Base-by-base conservation (phyloP, 2,113 vertebrate species). In the Corythoichthys intestinalis region DNA sequence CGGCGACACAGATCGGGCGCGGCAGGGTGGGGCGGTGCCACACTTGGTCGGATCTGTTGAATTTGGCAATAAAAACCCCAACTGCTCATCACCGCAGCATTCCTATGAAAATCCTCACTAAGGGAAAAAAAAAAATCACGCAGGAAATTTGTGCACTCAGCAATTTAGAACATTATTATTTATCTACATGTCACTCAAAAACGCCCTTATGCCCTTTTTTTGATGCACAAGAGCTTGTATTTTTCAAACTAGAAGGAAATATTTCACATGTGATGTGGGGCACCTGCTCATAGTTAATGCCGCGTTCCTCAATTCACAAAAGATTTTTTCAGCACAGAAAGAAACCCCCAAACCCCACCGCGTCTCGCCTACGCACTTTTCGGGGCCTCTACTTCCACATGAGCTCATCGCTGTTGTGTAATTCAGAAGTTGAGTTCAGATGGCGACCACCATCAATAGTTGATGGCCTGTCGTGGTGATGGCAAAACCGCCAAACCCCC, bases 281-380 rank as follows among this genome's bases (percentile, higher is more conserved):
- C 80, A 86, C 76, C 73, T 87, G 80, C 41, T 82, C 66, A 41
- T 34, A 67, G 73, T 79, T 81, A 79, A 66, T 66, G 59, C 4
- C 60, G 38, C 65, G 53, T 76, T 86, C 72, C 81, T 83, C 71
- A 82, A 82, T 86, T 75, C 47, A 63, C 35, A 50, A 28, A 20
- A 63, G 46, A 58, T 62, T 70, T 28, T 28, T 28, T 28, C 20
- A 70, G 65, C 67, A 65, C n/a, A 37, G 38, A 66, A n/a, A 38
- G 58, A 8, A 67, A 63, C 62, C 61, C 39, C 8, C 64, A 28
- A 41, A 11, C 9, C 58, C 66, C 44, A 7, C 10, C 56, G 15
- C 4, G 2, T 2, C 0, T 7, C 10, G 14, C 38, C 46, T 11
- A 13, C 46, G n/a, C 60, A 76, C 46, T 69, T 28, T 75, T 74